Conservation (phyloP, 2,888 invertebrate genomes). For the Amorpha juglandis region DNA sequence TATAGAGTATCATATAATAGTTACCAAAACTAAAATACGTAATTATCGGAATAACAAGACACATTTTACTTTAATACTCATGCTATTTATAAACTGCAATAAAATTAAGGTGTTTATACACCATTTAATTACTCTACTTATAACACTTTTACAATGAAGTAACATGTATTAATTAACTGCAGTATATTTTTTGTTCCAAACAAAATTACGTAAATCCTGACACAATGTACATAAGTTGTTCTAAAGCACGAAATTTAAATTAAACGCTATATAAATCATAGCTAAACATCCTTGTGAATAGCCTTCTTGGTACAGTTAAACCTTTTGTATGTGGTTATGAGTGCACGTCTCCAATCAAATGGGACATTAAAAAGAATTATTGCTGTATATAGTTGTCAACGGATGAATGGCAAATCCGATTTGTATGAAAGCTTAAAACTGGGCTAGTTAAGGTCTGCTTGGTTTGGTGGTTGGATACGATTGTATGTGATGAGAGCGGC, state of each 20-base stretch:
- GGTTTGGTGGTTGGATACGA: not conserved
- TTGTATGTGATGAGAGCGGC: not conserved
- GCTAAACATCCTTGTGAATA: slow-evolving; percentile 75
- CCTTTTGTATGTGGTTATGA: slow-evolving; percentile 69
- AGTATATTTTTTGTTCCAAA: slow-evolving; percentile 25
- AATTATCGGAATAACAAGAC: too few species aligned
- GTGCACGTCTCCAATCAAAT: slow-evolving; percentile 74
- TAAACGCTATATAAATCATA: slow-evolving; percentile 77
- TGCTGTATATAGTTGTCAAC: slow-evolving; percentile 73
- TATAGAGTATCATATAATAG: too few species aligned
- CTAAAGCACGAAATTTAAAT: slow-evolving; percentile 73
- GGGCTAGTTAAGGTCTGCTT: not conserved
- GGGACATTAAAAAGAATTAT: slow-evolving; percentile 81
- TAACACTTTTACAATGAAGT: not conserved
- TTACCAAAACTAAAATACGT: too few species aligned
- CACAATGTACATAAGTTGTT: slow-evolving; percentile 41
- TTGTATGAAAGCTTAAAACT: slow-evolving; percentile 3
- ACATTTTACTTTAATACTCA: too few species aligned
- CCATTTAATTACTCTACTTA: not conserved
- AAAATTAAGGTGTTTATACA: too few species aligned
- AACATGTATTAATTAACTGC: slow-evolving; percentile 24
- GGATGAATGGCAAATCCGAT: slow-evolving; percentile 69
- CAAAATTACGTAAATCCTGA: slow-evolving; percentile 35
- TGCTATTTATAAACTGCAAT: too few species aligned
- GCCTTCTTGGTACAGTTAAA: slow-evolving; percentile 68